Percentiles rank a stretch among this genome's conserved stretches.
phyloP scores from a whole-genome alignment of 2,113 vertebrate species.

The Stigmatopora nigra region DNA sequence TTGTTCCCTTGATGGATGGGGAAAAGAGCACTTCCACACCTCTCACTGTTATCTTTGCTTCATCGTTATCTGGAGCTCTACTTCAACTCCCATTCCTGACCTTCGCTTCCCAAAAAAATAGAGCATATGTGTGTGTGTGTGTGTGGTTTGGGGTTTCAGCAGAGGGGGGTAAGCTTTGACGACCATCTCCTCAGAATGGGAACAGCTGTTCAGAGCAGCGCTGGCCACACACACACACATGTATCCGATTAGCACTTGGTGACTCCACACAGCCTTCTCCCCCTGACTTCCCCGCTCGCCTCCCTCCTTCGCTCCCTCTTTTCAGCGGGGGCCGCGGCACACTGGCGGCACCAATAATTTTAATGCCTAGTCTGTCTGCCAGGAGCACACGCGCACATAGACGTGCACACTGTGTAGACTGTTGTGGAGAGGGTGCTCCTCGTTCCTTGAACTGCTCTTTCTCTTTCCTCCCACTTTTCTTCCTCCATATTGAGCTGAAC shows the following conservation, averaged over 20 bases:
- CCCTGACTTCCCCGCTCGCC: conserved; percentile 56
- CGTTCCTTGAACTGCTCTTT: conserved; percentile 57
- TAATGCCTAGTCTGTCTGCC: conserved; percentile 69
- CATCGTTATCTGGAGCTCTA: neutral
- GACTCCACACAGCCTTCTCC: conserved; percentile 48
- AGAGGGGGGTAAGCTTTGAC: conserved; percentile 17
- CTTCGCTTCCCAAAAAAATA: neutral
- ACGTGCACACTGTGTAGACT: conserved; percentile 19
- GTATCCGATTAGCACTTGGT: conserved; percentile 70
- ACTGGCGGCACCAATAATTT: conserved; percentile 70
- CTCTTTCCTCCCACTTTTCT: conserved; percentile 26
- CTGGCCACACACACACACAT: conserved; percentile 73
- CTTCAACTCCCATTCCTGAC: neutral
- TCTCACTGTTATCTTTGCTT: neutral
- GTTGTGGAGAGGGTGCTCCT: conserved; percentile 52
- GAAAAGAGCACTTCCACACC: conserved; percentile 20
- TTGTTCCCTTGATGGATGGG: conserved; percentile 26
- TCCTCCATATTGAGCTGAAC: conserved; percentile 38
- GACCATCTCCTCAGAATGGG: conserved; percentile 50
- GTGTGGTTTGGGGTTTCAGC: neutral
- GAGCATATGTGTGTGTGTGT: conserved; percentile 19
- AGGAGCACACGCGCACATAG: conserved; percentile 44
- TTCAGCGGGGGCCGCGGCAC: conserved; percentile 64
- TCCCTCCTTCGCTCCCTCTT: conserved; percentile 61
- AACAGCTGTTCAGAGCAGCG: conserved; percentile 68